Base-by-base conservation (phyloP, 2,888 invertebrate species). In the Dicycla oo region DNA sequence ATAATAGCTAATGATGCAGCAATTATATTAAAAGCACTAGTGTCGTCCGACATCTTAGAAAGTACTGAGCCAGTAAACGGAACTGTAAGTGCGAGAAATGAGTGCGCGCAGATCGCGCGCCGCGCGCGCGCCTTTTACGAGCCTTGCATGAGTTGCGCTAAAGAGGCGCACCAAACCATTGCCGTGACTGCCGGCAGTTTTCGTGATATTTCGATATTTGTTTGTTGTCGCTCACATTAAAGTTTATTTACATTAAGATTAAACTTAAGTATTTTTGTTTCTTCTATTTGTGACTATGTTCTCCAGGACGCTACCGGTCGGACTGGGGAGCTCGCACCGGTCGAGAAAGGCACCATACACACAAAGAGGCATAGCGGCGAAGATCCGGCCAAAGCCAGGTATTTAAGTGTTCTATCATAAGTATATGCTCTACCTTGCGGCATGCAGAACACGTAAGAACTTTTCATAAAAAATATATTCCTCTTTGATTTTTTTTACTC, bases 281-380 rank as follows among this genome's bases (percentile, higher is more conserved):
- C 26, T 62, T 53, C 3, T 10, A 18, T 18, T n/a, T 34, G n/a
- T 49, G 6, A 18, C 2, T 38, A 10, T 95, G 94, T 23, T 96
- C 94, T 66, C 26, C 78, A 95, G 95, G 95, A 95, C 49, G 94
- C 94, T 1, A 91, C 94, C 0, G 96, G 95, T 0, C 91, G 95
- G 38, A 90, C 94, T 0, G 96, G 96, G 5, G 97, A 97, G 80
- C 92, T 97, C 47, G 97, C 95, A 2, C 95, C 97, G 0, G 98
- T 98, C 0, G 98, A 99, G 92, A 98, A 99, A 90, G 99, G 99
- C 62, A 99, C 99, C 2, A 98, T 99, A 82, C 99, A 99, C 93
- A 99, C 99, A 0, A 99, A 99, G 93, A 96, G 99, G 38, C 99
- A 98, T 90, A 98, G 98, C 85, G 98, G 98, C 18, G 98, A 98